Conservation (phyloP, 2,888 invertebrate species). For the Trichogramma evanescens region DNA sequence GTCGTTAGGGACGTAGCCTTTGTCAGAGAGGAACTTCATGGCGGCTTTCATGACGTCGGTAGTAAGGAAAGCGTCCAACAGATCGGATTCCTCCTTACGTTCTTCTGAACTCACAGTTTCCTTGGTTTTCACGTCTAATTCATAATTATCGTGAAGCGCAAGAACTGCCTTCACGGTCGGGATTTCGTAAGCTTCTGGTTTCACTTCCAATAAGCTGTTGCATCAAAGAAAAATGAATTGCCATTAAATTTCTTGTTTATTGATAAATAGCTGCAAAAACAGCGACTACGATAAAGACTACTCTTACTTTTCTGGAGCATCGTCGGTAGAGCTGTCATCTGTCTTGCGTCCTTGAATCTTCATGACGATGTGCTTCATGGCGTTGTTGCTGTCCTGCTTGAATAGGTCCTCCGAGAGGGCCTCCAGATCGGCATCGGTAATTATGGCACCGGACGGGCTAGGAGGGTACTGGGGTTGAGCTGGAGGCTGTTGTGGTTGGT, state of each 20-base stretch:
- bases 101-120: slow-evolving; percentile 71
- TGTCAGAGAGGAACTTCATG: slow-evolving; percentile 59
- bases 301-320: slow-evolving; percentile 69
- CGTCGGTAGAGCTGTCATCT: slow-evolving; percentile 63
- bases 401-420: slow-evolving; percentile 65
- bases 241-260: neutral
- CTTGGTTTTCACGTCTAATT: slow-evolving; percentile 62
- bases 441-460: slow-evolving; percentile 40
- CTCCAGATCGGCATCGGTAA: slow-evolving; percentile 59
- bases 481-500: slow-evolving; percentile 4
- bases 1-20: slow-evolving; percentile 48
- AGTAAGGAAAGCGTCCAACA: slow-evolving; percentile 69
- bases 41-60: slow-evolving; percentile 70
- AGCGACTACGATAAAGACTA: neutral
- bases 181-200: slow-evolving; percentile 59
- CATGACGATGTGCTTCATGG: slow-evolving; percentile 60
- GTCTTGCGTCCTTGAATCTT: slow-evolving; percentile 72
- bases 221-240: neutral
- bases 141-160: slow-evolving; percentile 76
- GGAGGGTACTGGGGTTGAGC: neutral
- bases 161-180: slow-evolving; percentile 67
- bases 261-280: neutral
- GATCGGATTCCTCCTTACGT: slow-evolving; percentile 68
- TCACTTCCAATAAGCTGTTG: slow-evolving; percentile 61
- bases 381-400: slow-evolving; percentile 67